phyloP scores from a whole-genome alignment of 2,888 invertebrate species.

The Diploptera punctata region DNA sequence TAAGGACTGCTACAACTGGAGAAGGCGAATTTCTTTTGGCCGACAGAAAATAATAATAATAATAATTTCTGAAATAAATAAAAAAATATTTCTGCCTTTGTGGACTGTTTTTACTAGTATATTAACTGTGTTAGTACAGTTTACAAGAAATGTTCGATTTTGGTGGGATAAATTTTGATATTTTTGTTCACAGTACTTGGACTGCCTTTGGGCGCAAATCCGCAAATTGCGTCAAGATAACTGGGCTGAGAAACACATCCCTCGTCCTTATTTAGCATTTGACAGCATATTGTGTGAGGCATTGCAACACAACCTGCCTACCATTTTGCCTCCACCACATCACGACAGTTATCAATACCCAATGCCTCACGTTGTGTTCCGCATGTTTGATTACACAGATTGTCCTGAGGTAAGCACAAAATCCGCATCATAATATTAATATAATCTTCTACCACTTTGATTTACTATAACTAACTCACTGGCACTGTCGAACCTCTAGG shows the following conservation, averaged over 20 bases:
- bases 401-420: conserved; percentile 89
- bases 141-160: too few relatives aligned
- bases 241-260: conserved; percentile 97
- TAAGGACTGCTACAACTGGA: too few relatives aligned
- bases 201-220: conserved; percentile 95
- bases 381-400: conserved; percentile 99
- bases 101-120: too few relatives aligned
- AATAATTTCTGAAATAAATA: too few relatives aligned
- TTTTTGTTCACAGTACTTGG: conserved; percentile 79
- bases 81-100: too few relatives aligned
- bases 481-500: too few relatives aligned
- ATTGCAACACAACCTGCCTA: conserved; percentile 92
- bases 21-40: too few relatives aligned
- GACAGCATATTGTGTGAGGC: conserved; percentile 96
- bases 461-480: too few relatives aligned
- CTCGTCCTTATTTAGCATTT: conserved; percentile 94
- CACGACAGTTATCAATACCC: conserved; percentile 91
- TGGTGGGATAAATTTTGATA: too few relatives aligned
- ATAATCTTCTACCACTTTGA: too few relatives aligned
- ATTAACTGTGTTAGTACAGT: too few relatives aligned
- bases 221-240: conserved; percentile 90
- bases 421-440: not conserved
- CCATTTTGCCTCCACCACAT: conserved; percentile 91
- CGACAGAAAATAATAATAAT: too few relatives aligned
- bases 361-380: conserved; percentile 92